Evolutionary conservation across 2,113 vertebrate genomes (phyloP).

Genomic region (Strix uralensis): DNA sequence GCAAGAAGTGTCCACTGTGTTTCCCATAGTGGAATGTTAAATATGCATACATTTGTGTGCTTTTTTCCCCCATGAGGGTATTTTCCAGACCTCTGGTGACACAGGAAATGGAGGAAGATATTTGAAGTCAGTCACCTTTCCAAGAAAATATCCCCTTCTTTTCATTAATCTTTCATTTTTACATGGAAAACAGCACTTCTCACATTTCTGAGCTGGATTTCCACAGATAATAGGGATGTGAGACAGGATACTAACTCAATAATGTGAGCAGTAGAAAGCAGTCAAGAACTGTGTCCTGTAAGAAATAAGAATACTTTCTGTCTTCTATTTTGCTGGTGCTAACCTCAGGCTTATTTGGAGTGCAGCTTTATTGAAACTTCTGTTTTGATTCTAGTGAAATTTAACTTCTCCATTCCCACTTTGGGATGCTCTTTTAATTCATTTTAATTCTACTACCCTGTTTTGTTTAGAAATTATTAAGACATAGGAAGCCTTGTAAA

Average conservation of each 20-base stretch:
- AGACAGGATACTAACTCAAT: neutral
- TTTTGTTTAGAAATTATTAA: neutral
- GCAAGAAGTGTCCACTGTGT: neutral
- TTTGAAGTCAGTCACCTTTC: neutral
- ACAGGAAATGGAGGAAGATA: neutral
- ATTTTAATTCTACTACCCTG: neutral
- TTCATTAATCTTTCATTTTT: neutral
- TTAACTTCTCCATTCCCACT: neutral
- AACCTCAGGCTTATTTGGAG: neutral
- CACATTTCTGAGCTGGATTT: neutral
- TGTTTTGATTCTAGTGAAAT: neutral
- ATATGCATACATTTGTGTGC: neutral
- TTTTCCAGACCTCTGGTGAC: neutral
- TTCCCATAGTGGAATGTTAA: neutral
- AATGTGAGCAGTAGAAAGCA: neutral
- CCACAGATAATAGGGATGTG: neutral
- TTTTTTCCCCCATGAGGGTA: rapidly evolving
- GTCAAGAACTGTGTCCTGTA: neutral
- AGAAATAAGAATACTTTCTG: neutral
- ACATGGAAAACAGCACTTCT: neutral
- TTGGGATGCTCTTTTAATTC: rapidly evolving
- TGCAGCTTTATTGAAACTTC: neutral
- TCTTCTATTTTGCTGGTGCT: neutral
- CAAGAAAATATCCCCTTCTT: neutral
- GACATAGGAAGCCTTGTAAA: neutral